Evolutionary conservation across 2,797 vertebrate species (phyloP).

Genomic region (Cossypha heuglini): DNA sequence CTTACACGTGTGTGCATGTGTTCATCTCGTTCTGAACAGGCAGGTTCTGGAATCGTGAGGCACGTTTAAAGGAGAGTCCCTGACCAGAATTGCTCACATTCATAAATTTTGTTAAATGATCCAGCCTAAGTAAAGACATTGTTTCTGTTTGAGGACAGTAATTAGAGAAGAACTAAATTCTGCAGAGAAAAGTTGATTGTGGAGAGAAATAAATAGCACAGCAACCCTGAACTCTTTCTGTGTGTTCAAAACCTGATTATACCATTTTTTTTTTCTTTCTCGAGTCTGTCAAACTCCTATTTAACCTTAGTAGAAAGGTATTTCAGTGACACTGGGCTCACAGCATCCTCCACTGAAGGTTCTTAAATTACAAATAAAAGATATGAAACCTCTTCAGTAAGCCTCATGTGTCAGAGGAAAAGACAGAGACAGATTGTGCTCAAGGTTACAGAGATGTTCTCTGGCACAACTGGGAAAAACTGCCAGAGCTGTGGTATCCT

Average conservation of each 20-base stretch:
- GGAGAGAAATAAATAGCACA: background rate
- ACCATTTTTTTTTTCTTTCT: background rate
- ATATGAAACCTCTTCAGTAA: background rate
- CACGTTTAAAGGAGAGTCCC: background rate
- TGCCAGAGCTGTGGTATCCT: background rate
- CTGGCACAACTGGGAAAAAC: background rate
- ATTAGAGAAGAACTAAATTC: background rate
- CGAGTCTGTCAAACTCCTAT: background rate
- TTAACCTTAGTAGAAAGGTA: background rate
- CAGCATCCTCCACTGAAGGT: background rate
- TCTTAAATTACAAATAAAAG: background rate
- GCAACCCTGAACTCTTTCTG: background rate
- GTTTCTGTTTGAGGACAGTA: background rate
- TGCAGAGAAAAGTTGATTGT: background rate
- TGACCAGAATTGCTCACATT: background rate
- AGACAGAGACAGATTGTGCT: background rate
- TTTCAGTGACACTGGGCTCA: background rate
- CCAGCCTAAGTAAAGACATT: background rate
- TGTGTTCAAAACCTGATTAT: background rate
- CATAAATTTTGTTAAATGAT: background rate
- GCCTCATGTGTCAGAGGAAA: background rate
- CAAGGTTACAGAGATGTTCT: background rate
- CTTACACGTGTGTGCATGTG: rapidly evolving
- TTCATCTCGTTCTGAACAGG: background rate
- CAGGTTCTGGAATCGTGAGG: background rate